phyloP scores from a whole-genome alignment of 2,113 vertebrate genomes.

The Apaloderma vittatum region DNA sequence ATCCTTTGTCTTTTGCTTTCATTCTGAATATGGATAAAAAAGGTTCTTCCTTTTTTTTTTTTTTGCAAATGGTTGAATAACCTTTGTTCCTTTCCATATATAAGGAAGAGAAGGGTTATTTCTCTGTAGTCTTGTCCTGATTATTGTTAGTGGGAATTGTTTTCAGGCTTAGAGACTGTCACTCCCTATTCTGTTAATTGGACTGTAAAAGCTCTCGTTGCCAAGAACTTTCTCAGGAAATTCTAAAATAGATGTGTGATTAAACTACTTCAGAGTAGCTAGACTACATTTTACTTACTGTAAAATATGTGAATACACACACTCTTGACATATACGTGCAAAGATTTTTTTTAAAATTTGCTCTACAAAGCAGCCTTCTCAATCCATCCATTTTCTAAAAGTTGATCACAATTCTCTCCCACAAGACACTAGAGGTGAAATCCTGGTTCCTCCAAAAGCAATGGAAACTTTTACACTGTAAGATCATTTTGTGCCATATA shows the following conservation, averaged over 20 bases:
- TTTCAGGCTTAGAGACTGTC: not conserved
- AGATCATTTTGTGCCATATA: not conserved
- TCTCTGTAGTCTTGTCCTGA: not conserved
- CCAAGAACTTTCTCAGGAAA: not conserved
- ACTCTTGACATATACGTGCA: not conserved
- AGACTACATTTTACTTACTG: not conserved
- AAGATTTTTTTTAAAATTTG: not conserved
- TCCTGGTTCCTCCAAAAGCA: not conserved
- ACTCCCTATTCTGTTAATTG: not conserved
- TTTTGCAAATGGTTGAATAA: not conserved
- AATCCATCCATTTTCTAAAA: not conserved
- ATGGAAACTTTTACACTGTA: not conserved
- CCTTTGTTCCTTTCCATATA: not conserved
- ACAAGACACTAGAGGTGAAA: not conserved
- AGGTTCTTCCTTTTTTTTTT: not conserved
- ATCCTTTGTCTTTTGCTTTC: not conserved
- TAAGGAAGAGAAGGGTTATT: not conserved
- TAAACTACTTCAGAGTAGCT: not conserved
- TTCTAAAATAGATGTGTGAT: not conserved
- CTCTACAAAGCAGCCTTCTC: not conserved
- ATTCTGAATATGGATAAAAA: not conserved
- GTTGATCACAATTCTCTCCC: not conserved
- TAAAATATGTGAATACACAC: not conserved
- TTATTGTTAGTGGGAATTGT: not conserved
- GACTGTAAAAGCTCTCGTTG: not conserved